These are phyloP conservation scores for Labeo rohita DNA, from an alignment of 2,113 vertebrate genomes.

Conservation along the genomic window DNA sequence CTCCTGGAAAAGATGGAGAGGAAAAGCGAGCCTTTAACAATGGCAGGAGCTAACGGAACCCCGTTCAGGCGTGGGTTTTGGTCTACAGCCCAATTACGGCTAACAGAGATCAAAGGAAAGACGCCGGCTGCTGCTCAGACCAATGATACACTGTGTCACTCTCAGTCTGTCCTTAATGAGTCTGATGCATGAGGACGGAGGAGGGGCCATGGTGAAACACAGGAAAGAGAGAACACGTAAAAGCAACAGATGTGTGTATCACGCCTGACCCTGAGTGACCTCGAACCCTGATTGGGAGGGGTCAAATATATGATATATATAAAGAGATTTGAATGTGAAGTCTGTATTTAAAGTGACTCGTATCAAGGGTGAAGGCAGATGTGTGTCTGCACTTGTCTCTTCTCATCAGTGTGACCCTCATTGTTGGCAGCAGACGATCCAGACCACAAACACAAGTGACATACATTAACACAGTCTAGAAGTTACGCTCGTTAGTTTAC, in stretches of 20 bases:
- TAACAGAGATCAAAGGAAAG: slow-evolving; percentile 8
- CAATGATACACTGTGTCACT: slow-evolving; percentile 33
- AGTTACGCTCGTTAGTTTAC: neutral
- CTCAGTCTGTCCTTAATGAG: slow-evolving; percentile 4
- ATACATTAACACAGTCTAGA: neutral
- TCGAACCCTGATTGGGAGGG: neutral
- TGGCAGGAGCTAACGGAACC: slow-evolving; percentile 27
- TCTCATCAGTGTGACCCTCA: neutral
- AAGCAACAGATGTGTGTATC: slow-evolving; percentile 14
- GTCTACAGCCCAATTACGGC: slow-evolving; percentile 26
- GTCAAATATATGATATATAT: neutral
- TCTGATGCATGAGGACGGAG: neutral
- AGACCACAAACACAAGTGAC: neutral
- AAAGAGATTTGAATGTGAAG: slow-evolving; percentile 2
- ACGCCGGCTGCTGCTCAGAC: slow-evolving; percentile 8
- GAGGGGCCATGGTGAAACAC: slow-evolving; percentile 6
- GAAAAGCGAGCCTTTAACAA: slow-evolving; percentile 26
- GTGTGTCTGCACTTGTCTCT: neutral
- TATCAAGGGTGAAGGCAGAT: neutral
- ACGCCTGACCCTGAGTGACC: neutral
- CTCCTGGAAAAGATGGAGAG: slow-evolving; percentile 75
- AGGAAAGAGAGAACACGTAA: slow-evolving; percentile 15
- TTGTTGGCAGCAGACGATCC: neutral
- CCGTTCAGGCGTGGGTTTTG: neutral
- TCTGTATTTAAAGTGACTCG: neutral